Evolutionary conservation across 2,888 invertebrate genomes (phyloP), one percentile per base, ranked within the genome.

Genomic region (Amphipyra berbera): DNA sequence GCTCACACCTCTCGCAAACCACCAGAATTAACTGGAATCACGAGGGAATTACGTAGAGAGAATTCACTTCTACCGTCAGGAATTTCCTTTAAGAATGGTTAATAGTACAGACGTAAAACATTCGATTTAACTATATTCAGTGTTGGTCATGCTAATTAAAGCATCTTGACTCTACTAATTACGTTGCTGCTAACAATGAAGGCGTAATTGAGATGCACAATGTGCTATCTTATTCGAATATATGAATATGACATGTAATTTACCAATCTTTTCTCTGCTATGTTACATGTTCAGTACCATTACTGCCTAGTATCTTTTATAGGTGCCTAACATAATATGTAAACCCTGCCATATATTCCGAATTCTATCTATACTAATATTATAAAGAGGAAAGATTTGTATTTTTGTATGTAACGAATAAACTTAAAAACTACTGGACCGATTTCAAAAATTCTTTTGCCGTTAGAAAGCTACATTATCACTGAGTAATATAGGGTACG

Each of bases 1-100:
- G 74, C 80, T 74, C 79, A 71, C 81, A 80, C 82, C 81, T 82
- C 81, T 61, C 66, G 49, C 58, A 65, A 70, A 73, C 71, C 68
- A 64, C 64, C 45, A 63, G 77, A 77, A 70, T 70, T 70, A 79
- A 79, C 68, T 72, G 45, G 64, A 73, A 77, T 73, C 77, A 73
- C 76, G 46, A 60, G 44, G 64, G 74, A 77, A 83, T 72, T 61
- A 61, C 50, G 21, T 45, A 59, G 46, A 56, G 45, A 54, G 53
- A 81, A 78, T 82, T 76, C 76, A 68, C 67, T 73, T 45, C 49
- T 50, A 49, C 35, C 7, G 13, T 10, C 37, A 12, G 37, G 50
- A 44, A 58, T 52, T 65, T 66, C 53, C 47, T 59, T 66, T 57
- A 74, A 66, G 61, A 62, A 71, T 68, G 64, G 53, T 62, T 53